Evolutionary conservation across 2,888 invertebrate species (phyloP).

Genomic region (Lasioglossum calceatum): DNA sequence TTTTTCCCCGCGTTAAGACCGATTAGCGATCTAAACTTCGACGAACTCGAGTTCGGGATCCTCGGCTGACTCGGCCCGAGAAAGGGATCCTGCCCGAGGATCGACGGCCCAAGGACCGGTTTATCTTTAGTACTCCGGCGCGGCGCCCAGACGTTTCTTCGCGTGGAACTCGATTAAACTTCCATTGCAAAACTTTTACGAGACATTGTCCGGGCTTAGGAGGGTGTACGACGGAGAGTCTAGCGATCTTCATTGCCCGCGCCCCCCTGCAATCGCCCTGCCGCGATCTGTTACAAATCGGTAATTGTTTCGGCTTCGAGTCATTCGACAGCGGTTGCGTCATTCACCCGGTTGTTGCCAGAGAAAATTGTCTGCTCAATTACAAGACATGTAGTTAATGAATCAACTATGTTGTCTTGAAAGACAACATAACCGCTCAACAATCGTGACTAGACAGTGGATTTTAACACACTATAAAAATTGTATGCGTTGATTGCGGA

Average conservation of each 20-base stretch:
- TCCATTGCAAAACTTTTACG: conserved; percentile 81
- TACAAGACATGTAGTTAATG: background rate
- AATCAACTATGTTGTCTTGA: too few relatives aligned
- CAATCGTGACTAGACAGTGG: too few relatives aligned
- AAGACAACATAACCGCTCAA: too few relatives aligned
- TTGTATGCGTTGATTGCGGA: too few relatives aligned
- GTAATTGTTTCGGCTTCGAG: conserved; percentile 58
- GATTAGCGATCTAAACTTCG: conserved; percentile 75
- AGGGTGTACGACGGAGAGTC: conserved; percentile 64
- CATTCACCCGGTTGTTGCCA: too few relatives aligned
- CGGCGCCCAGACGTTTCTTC: conserved; percentile 75
- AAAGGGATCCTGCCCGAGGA: conserved; percentile 66
- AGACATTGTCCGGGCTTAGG: conserved; percentile 74
- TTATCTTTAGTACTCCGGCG: conserved; percentile 77
- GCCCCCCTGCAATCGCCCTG: conserved; percentile 4
- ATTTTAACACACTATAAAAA: too few relatives aligned
- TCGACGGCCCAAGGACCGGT: conserved; percentile 73
- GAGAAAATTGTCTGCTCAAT: background rate
- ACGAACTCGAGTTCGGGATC: conserved; percentile 67
- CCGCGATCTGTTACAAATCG: conserved; percentile 35
- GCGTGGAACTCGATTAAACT: conserved; percentile 81
- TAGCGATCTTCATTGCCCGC: conserved; percentile 24
- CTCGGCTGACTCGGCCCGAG: conserved; percentile 46
- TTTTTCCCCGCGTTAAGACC: conserved; percentile 60
- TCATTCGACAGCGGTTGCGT: background rate